phyloP scores from a whole-genome alignment of 1,140 invertebrate species.

The Panagrolaimus sp. region DNA sequence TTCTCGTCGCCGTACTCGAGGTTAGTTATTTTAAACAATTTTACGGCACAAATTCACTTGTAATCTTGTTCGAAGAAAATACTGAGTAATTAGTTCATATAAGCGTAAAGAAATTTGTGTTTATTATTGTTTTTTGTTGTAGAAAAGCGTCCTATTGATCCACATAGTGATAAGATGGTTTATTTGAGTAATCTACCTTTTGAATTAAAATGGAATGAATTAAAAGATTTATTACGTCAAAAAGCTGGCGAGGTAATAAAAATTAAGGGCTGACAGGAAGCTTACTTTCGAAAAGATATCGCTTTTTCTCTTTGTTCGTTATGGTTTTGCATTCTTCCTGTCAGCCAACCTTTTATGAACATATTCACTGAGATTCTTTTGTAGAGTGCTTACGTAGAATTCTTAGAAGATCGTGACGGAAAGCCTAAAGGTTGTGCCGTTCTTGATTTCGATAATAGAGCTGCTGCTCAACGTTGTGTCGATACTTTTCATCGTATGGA shows the following conservation, averaged over 20 bases:
- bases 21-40: constrained; percentile 17
- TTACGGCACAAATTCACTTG: no score
- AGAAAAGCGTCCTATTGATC: constrained; percentile 28
- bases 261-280: constrained; percentile 18
- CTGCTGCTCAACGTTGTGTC: constrained; percentile 81
- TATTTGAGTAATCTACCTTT: constrained; percentile 97
- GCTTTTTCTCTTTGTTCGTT: constrained; percentile 5
- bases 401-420: constrained; percentile 87
- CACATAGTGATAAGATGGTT: constrained; percentile 64
- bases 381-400: constrained; percentile 90
- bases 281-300: constrained; percentile 19
- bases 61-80: no score
- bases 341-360: constrained; percentile 11
- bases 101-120: no score
- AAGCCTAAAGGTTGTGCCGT: constrained; percentile 90
- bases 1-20: constrained; percentile 20
- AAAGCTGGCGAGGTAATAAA: constrained; percentile 63
- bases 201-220: constrained; percentile 90
- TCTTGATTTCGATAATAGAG: constrained; percentile 82
- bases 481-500: constrained; percentile 92
- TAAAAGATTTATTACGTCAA: constrained; percentile 86
- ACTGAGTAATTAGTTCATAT: no score
- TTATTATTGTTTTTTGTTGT: constrained; percentile 5
- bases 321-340: not conserved
- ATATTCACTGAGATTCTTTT: constrained; percentile 62